Conservation (phyloP, 2,113 vertebrate species). For the Sialia sialis region DNA sequence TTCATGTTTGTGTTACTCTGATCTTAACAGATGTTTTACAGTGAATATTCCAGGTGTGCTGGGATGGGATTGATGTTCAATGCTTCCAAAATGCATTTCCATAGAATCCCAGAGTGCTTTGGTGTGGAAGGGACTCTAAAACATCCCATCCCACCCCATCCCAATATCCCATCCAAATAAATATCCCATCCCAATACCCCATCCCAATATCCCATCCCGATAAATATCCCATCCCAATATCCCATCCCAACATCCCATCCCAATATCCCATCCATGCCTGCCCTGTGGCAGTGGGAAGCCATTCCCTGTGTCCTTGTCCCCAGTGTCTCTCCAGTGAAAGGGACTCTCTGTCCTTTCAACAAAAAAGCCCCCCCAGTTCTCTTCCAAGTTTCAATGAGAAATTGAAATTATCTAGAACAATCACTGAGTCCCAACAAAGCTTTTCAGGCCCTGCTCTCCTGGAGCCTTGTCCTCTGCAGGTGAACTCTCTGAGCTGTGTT, state of each 20-base stretch:
- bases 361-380: no score
- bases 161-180: not conserved
- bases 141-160: fast-evolving
- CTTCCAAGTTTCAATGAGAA: no score
- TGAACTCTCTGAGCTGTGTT: fast-evolving
- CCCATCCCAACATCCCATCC: not conserved
- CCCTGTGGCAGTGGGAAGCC: not conserved
- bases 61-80: not conserved
- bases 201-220: not conserved
- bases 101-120: not conserved
- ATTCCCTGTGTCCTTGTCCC: not conserved
- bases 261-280: not conserved
- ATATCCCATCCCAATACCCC: not conserved
- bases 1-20: not conserved
- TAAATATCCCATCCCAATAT: not conserved
- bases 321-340: not conserved
- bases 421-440: no score
- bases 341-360: no score
- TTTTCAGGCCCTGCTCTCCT: not conserved
- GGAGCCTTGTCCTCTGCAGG: not conserved
- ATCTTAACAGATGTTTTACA: not conserved
- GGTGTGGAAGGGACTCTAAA: not conserved
- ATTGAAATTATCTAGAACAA: no score
- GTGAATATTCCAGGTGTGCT: not conserved
- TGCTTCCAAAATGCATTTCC: not conserved